These are phyloP conservation scores for Tenthredo scrophulariae DNA, from an alignment of 2,888 invertebrate species.

Conservation along the genomic window DNA sequence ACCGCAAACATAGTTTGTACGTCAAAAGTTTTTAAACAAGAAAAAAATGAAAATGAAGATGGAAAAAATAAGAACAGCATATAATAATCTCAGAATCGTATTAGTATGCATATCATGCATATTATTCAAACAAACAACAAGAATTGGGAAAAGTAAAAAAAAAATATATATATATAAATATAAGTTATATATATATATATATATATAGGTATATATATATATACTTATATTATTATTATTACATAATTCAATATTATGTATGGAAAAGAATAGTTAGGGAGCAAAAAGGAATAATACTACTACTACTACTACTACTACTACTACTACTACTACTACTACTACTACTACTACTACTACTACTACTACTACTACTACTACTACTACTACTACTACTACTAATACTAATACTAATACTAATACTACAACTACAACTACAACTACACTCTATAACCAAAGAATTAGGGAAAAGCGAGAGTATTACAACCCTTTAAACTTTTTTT, in stretches of 20 bases:
- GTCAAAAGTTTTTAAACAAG: neutral
- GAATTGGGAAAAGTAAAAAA: neutral
- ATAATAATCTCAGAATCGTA: slow-evolving; percentile 35
- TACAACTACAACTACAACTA: neutral
- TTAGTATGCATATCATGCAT: neutral
- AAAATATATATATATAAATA: neutral
- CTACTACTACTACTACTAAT: too few relatives aligned
- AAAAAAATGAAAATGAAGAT: neutral
- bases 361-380: too few relatives aligned
- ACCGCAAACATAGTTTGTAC: neutral
- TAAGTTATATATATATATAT: neutral
- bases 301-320: neutral
- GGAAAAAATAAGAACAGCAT: neutral
- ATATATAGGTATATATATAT: neutral
- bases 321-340: neutral
- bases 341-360: neutral
- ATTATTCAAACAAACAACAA: neutral
- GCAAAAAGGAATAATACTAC: too few relatives aligned
- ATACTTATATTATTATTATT: neutral
- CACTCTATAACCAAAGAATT: slow-evolving; percentile 18
- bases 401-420: too few relatives aligned
- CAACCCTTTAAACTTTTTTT: neutral
- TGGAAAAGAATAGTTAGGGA: too few relatives aligned
- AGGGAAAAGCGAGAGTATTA: neutral
- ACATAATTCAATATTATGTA: neutral